Conservation (phyloP, 2,113 vertebrate species). For the Oxyruncus cristatus region DNA sequence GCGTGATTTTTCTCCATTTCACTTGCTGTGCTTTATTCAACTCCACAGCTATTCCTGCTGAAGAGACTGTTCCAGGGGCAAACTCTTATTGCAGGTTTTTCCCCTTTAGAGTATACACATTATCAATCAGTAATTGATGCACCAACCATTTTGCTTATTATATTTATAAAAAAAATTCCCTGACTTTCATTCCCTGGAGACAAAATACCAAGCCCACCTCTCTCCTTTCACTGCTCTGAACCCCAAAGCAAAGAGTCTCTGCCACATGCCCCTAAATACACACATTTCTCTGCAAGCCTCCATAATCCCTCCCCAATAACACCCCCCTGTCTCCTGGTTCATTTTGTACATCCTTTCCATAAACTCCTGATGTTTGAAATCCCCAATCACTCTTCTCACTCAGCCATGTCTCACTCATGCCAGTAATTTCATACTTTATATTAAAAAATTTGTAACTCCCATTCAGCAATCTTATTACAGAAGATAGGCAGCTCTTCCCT, state of each 20-base stretch:
- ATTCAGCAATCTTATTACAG: neutral
- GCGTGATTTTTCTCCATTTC: neutral
- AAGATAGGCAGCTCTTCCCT: neutral
- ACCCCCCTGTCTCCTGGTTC: neutral
- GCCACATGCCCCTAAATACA: neutral
- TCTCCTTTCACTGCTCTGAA: neutral
- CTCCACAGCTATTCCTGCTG: neutral
- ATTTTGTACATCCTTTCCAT: neutral
- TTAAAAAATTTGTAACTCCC: constrained; percentile 22
- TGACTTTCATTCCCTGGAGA: neutral
- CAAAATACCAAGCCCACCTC: neutral
- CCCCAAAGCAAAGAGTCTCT: neutral
- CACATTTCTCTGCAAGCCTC: neutral
- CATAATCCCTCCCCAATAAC: neutral
- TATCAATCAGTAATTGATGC: neutral
- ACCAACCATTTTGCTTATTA: neutral
- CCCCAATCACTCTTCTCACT: neutral
- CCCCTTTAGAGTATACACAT: neutral
- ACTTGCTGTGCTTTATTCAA: neutral
- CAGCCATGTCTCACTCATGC: constrained; percentile 1
- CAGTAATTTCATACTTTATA: neutral
- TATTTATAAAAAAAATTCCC: neutral
- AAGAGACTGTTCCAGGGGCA: neutral
- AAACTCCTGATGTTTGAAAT: constrained; percentile 19
- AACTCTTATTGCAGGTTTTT: neutral